A percentile compares a stretch with the other conserved stretches of the same genome.
Evolutionary conservation across 2,888 invertebrate species (phyloP).

Genomic region (Parelbella ahira): DNA sequence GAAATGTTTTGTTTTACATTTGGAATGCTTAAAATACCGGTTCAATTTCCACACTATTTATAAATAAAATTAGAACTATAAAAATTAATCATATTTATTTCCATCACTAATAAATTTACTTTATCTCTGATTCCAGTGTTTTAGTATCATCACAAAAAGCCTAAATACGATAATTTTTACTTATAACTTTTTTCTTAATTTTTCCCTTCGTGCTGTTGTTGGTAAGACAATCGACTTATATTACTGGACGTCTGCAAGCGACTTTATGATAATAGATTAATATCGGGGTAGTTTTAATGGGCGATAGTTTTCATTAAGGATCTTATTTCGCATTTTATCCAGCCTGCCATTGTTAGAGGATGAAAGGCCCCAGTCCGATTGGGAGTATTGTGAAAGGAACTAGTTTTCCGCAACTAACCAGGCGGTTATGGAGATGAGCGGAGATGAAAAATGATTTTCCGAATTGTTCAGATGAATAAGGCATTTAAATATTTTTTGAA

Average conservation of each 20-base stretch:
- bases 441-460: conserved; percentile 2
- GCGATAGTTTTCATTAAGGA: conserved; percentile 41
- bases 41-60: too few species aligned
- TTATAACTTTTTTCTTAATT: too few species aligned
- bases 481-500: too few species aligned
- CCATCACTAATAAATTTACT: too few species aligned
- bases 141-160: too few species aligned
- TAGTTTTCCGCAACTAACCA: conserved; percentile 33
- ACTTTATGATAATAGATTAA: conserved; percentile 42
- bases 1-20: too few species aligned
- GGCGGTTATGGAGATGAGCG: conserved; percentile 13
- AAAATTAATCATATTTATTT: too few species aligned
- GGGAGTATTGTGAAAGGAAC: conserved; percentile 40
- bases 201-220: too few species aligned
- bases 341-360: conserved; percentile 32
- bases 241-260: conserved; percentile 34
- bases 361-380: conserved; percentile 37
- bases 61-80: too few species aligned
- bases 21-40: too few species aligned
- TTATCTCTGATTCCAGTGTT: too few species aligned
- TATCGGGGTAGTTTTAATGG: conserved; percentile 32
- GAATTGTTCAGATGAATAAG: not conserved
- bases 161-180: too few species aligned
- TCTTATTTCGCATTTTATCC: conserved; percentile 40
- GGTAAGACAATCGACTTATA: conserved; percentile 2